Percentiles rank a stretch among this genome's conserved stretches.
phyloP scores from a whole-genome alignment of 2,888 invertebrate genomes.

The Craniophora ligustri region DNA sequence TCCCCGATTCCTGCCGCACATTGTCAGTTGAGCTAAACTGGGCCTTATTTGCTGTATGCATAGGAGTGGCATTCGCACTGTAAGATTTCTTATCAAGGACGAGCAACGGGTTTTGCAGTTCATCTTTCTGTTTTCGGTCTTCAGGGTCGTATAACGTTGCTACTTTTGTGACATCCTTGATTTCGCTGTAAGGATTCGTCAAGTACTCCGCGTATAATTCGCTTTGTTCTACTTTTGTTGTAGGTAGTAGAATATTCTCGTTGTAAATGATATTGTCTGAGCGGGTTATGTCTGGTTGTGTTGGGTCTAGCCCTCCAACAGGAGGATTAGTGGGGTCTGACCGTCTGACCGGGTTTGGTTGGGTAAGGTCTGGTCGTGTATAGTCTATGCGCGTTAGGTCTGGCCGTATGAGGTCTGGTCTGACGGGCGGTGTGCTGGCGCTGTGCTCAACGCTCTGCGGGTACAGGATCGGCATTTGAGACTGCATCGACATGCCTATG shows the following conservation, averaged over 20 bases:
- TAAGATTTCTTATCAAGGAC: conserved; percentile 72
- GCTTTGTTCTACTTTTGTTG: conserved; percentile 61
- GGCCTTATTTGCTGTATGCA: conserved; percentile 74
- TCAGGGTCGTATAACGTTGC: conserved; percentile 74
- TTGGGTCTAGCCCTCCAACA: conserved; percentile 7
- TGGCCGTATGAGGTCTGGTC: conserved; percentile 35
- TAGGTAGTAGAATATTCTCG: conserved; percentile 45
- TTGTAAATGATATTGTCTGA: conserved; percentile 50
- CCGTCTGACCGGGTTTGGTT: conserved; percentile 17
- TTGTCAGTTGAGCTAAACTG: conserved; percentile 85
- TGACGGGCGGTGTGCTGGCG: conserved; percentile 9
- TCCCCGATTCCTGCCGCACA: conserved; percentile 76
- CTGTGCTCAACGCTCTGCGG: conserved; percentile 59
- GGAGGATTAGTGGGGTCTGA: conserved; percentile 18
- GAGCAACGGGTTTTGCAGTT: conserved; percentile 57
- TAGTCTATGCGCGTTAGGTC: conserved; percentile 9
- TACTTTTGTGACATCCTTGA: conserved; percentile 69
- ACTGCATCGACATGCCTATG: conserved; percentile 85
- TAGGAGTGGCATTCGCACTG: conserved; percentile 81
- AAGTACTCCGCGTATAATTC: conserved; percentile 88
- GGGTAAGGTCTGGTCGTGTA: conserved; percentile 25
- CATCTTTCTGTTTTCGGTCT: conserved; percentile 47
- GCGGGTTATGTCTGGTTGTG: conserved; percentile 27
- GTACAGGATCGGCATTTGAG: conserved; percentile 76
- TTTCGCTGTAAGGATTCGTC: conserved; percentile 87